Conservation (phyloP, 2,888 invertebrate species). For the Pandemis corylana region DNA sequence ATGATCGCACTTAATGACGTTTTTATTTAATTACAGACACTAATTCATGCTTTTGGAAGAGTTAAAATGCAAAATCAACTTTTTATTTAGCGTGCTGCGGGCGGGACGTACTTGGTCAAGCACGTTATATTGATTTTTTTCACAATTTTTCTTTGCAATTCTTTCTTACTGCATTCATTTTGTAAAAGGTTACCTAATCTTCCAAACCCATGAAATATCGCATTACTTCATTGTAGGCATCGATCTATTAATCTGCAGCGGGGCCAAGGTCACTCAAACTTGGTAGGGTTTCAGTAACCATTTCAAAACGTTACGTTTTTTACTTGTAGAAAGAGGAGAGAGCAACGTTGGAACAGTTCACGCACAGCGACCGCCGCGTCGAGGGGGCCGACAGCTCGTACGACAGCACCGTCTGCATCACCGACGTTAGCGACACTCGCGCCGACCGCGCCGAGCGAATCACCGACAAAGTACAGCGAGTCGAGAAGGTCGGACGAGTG, state of each 20-base stretch:
- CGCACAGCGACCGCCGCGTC: constrained; percentile 67
- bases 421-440: constrained; percentile 34
- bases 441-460: constrained; percentile 1
- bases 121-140: neutral
- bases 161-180: neutral
- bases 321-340: constrained; percentile 70
- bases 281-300: constrained; percentile 12
- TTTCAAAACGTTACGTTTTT: constrained; percentile 27
- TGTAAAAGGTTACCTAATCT: neutral
- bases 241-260: constrained; percentile 8
- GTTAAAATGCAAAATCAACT: too few species aligned
- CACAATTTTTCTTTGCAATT: neutral
- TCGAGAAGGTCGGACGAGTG: constrained; percentile 29
- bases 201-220: neutral
- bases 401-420: constrained; percentile 50
- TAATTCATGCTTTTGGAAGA: too few species aligned
- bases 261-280: constrained; percentile 2
- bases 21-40: too few species aligned
- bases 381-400: constrained; percentile 51
- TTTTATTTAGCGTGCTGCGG: neutral
- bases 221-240: neutral
- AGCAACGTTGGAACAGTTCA: constrained; percentile 75
- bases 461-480: constrained; percentile 13
- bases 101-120: neutral
- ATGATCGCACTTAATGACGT: too few species aligned